These are phyloP conservation scores for Mesembrinibis cayennensis DNA, from an alignment of 2,113 vertebrate species.

Conservation along the genomic window DNA sequence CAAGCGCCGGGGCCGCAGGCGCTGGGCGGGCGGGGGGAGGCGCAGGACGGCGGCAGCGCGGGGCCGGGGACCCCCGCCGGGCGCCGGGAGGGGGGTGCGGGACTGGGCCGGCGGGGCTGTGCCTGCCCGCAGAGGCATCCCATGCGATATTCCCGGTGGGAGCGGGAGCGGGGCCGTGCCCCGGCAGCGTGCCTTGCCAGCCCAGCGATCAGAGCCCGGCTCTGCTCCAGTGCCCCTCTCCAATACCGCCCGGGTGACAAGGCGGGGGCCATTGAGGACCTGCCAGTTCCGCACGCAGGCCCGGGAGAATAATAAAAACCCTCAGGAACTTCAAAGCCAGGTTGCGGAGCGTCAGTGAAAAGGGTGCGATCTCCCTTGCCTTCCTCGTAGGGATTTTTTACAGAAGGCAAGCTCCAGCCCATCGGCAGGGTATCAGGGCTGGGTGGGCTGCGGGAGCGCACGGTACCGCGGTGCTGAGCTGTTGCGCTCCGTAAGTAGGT, in stretches of 20 bases:
- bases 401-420: background rate
- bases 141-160: background rate
- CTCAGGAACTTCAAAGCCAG: constrained; percentile 51
- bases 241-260: constrained; percentile 23
- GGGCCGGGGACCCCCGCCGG: too few species aligned
- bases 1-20: too few species aligned
- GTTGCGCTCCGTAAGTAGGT: background rate
- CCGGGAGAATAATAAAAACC: constrained; percentile 4
- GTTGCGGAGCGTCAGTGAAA: background rate
- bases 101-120: background rate
- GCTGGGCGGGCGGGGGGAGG: background rate
- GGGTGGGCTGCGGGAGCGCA: background rate
- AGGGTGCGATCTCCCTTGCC: background rate
- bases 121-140: background rate
- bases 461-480: background rate
- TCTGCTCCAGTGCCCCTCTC: constrained; percentile 72
- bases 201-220: constrained; percentile 78
- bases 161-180: background rate
- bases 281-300: constrained; percentile 28
- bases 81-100: too few species aligned
- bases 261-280: constrained; percentile 34
- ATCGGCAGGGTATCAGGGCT: background rate
- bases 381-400: background rate
- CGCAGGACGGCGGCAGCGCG: too few species aligned
- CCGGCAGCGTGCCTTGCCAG: constrained; percentile 30